phyloP scores from a whole-genome alignment of 2,797 vertebrate species.

The Esox lucius region DNA sequence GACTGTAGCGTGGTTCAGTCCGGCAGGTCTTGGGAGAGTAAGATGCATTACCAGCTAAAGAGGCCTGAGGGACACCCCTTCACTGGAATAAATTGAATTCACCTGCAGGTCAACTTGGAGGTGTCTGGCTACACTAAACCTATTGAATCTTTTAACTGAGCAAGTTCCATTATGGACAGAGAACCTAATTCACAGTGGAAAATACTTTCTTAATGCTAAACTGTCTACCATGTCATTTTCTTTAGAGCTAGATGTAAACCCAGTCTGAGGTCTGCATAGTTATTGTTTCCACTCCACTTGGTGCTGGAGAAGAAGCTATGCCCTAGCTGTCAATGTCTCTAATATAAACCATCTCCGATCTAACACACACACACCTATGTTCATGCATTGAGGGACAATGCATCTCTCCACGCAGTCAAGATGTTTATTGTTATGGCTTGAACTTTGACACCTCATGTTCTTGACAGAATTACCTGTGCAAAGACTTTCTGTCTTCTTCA shows the following conservation, averaged over 20 bases:
- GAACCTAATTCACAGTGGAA: neutral
- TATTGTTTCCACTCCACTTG: neutral
- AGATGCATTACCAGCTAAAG: conserved; percentile 26
- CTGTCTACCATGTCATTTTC: neutral
- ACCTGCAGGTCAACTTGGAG: conserved; percentile 3
- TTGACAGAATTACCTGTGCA: neutral
- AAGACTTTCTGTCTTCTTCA: neutral
- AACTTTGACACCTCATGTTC: neutral
- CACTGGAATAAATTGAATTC: conserved; percentile 21
- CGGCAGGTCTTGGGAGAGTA: conserved; percentile 28
- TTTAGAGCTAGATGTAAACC: neutral
- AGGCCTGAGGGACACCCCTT: conserved; percentile 22
- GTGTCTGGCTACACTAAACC: conserved; percentile 18
- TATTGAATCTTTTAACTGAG: conserved; percentile 7
- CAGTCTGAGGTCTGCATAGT: neutral
- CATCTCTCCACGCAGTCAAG: neutral
- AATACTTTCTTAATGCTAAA: neutral
- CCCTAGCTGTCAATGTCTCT: neutral
- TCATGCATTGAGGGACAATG: conserved; percentile 12
- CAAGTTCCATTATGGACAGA: no score
- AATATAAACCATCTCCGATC: neutral
- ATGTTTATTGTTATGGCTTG: neutral
- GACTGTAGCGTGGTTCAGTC: conserved; percentile 38
- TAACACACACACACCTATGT: neutral
- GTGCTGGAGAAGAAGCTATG: neutral